Base-by-base conservation (phyloP, 2,797 vertebrate genomes). In the Acanthurus tractus region DNA sequence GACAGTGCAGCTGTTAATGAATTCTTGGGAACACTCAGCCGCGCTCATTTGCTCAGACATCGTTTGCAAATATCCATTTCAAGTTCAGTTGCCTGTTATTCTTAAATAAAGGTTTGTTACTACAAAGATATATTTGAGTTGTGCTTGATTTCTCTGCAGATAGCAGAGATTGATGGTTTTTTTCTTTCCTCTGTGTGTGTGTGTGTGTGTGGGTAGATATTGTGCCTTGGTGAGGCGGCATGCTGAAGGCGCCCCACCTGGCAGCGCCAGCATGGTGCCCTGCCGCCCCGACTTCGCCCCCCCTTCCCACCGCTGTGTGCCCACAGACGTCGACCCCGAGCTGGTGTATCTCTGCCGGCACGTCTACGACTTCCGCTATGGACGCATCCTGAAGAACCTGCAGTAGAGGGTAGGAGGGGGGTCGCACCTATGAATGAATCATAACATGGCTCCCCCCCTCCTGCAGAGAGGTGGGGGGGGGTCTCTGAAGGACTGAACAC, bases 201-300 rank as follows among this genome's bases (percentile, higher is more conserved):
- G 38, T 54, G 6, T 59, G 20, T 70, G 17, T 68, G 14, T 20
- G 25, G 36, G 6, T 87, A 99, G 98, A 97, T 99, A 97, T 96
- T 99, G 98, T 97, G 98, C 98, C 97, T 99, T 98, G 96, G 96
- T 97, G 93, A 99, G 98, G 94, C 97, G 96, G 90, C 96, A 96
- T 79, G 94, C 96, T 0, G 98, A 99, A 92, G 97, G 97, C 54
- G 93, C 97, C 67, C 94, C 96, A 0, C 94, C 96, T 1, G 96
- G 96, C 93, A 94, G 95, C 84, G 90, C 95, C 78, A 93, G 96
- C 65, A 87, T 97, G 95, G 97, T 99, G 88, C 98, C 97, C 85
- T 95, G 94, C 46, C 95, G 96, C 0, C 94, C 95, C 4, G 96
- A 97, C 90, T 97, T 97, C 82, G 95, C 96, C 82, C 96, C 96